Percentiles rank a stretch among this genome's conserved stretches.
These are phyloP conservation scores for Microctenopoma lineatum DNA, from an alignment of 2,797 vertebrate species.

Conservation along the genomic window DNA sequence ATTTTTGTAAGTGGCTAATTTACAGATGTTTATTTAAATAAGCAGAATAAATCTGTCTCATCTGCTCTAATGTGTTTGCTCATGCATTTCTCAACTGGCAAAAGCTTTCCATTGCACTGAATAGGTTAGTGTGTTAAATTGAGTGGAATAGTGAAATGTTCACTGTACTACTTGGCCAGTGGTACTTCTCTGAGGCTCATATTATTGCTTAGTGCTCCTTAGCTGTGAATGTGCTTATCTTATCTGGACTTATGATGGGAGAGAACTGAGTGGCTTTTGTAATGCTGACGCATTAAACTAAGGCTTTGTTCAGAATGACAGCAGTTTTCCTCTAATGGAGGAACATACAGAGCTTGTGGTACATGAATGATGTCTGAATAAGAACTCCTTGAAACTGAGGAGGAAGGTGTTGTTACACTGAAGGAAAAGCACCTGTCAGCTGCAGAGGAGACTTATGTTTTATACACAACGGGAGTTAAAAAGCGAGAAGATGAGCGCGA, in stretches of 20 bases:
- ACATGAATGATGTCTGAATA: conserved; percentile 41
- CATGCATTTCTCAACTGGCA: conserved; percentile 53
- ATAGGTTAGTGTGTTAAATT: conserved; percentile 64
- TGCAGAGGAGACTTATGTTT: conserved; percentile 2
- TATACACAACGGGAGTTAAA: neutral
- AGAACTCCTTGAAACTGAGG: conserved; percentile 12
- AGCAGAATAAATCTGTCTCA: conserved; percentile 57
- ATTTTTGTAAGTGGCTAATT: conserved; percentile 52
- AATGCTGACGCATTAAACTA: conserved; percentile 27
- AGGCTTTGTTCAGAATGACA: conserved; percentile 17
- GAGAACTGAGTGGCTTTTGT: conserved; percentile 35
- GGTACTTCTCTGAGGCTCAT: conserved; percentile 38
- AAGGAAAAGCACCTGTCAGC: conserved; percentile 6
- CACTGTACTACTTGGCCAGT: conserved; percentile 40
- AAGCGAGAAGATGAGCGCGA: conserved; percentile 14
- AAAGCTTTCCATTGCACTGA: conserved; percentile 52
- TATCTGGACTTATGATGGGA: conserved; percentile 33
- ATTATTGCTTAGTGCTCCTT: conserved; percentile 38
- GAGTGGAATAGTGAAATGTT: conserved; percentile 48
- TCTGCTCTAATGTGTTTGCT: conserved; percentile 45
- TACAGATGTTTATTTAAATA: conserved; percentile 59
- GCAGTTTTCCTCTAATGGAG: conserved; percentile 2
- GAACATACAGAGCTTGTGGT: neutral
- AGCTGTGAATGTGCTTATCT: conserved; percentile 56
- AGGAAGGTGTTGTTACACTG: conserved; percentile 8